Conservation (phyloP, 2,888 invertebrate species). For the Lithophane leautieri region DNA sequence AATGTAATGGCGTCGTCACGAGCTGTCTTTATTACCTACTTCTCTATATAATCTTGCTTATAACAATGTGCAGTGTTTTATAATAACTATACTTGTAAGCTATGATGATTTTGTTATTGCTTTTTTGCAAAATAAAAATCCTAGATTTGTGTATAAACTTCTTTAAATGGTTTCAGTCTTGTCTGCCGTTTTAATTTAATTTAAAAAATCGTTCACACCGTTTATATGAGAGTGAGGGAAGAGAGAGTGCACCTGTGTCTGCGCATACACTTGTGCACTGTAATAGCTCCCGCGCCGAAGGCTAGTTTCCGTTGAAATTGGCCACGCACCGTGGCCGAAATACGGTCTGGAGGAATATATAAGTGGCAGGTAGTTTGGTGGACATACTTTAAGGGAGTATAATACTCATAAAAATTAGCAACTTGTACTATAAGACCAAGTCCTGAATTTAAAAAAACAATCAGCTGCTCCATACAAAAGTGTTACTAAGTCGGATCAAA, state of each 20-base stretch:
- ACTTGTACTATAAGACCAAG: background rate
- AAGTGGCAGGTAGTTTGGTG: background rate
- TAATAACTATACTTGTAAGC: conserved; percentile 12
- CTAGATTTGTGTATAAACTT: background rate
- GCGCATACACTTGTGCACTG: no score
- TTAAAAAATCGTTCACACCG: background rate
- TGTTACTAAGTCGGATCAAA: background rate
- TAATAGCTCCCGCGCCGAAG: no score
- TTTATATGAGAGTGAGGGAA: background rate
- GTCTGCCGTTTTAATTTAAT: background rate
- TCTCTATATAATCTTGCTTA: conserved; percentile 24
- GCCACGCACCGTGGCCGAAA: no score
- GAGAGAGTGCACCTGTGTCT: no score
- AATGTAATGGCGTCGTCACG: conserved; percentile 44
- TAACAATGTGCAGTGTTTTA: conserved; percentile 21
- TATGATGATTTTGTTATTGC: background rate
- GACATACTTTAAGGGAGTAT: background rate
- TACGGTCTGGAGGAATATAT: no score
- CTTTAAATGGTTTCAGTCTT: background rate
- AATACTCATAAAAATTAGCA: background rate
- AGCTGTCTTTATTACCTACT: conserved; percentile 28
- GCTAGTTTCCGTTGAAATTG: no score
- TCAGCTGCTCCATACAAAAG: background rate
- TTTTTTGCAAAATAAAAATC: background rate
- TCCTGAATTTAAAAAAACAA: background rate